Conservation (phyloP, 1,140 invertebrate genomes). For the Steinernema feltiae region DNA sequence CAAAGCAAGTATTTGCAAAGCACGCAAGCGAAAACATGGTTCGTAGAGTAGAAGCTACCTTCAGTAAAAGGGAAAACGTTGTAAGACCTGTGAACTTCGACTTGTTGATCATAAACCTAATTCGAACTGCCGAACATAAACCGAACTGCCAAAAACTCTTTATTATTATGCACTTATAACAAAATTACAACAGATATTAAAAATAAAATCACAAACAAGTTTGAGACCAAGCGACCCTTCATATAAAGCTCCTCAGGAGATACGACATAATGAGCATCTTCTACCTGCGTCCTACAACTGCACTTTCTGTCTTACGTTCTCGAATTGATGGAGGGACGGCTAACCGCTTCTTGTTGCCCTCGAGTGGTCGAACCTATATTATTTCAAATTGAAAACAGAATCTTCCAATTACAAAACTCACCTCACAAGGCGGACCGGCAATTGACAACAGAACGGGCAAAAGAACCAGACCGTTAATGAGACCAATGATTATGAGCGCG, state of each 20-base stretch:
- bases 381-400: neutral
- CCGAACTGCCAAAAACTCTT: too few species aligned
- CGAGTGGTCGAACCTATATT: neutral
- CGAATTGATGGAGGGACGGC: neutral
- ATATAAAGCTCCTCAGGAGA: neutral
- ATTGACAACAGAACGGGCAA: slow-evolving; percentile 83
- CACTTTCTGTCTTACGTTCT: neutral
- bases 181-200: slow-evolving; percentile 1
- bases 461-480: slow-evolving; percentile 84
- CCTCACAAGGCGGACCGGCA: slow-evolving; percentile 80
- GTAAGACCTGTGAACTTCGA: too few species aligned
- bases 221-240: slow-evolving; percentile 14
- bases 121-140: too few species aligned
- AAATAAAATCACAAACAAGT: neutral
- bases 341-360: neutral
- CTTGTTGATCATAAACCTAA: too few species aligned
- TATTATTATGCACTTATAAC: slow-evolving; percentile 7
- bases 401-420: slow-evolving; percentile 55
- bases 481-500: slow-evolving; percentile 73
- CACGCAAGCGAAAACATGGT: too few species aligned
- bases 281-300: neutral
- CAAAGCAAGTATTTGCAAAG: too few species aligned
- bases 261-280: neutral
- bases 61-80: too few species aligned
- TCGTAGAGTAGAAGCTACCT: too few species aligned